Evolutionary conservation across 2,113 vertebrate genomes (phyloP), one percentile per base, ranked within the genome.

Genomic region (Meriones unguiculatus): DNA sequence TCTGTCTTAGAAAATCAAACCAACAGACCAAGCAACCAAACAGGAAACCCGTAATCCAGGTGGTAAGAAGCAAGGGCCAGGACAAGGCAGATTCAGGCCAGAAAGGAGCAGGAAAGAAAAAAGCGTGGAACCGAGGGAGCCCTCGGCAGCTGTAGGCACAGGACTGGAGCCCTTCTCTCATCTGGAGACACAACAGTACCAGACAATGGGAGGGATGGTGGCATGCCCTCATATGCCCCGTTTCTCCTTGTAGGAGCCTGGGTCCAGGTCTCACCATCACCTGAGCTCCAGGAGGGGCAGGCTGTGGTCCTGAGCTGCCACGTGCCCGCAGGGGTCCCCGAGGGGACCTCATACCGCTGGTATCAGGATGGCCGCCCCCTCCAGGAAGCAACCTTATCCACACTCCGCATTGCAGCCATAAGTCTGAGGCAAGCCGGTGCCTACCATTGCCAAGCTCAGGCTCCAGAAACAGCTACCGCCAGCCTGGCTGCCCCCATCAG

Each of bases 291-390:
- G 0, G 98, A 98, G 90, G 98, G 98, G 28, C 90, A 97, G 0
- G 77, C 89, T 0, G 98, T 99, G 89, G 97, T 98, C 28, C 93
- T 99, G 97, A 97, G 81, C 69, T 99, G 99, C 69, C 3, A 95
- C 78, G 88, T 98, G n/a, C 87, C 97, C 9, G 0, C 0, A 2
- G 96, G 76, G 0, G 0, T 0, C 0, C 91, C 8, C 0, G 87
- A 92, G 8, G 96, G 96, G 18, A 91, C 87, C 22, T 94, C 95
- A 2, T 99, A 98, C 81, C 2, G 30, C 64, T 99, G 99, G 99
- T 99, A 97, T 89, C 94, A 88, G 88, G 98, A 99, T 1, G 97
- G 98, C 32, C 35, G 25, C 10, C 25, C 17, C 80, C 91, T 98
- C 24, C 97, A 28, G 4, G 97, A 96, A 10, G 2, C 50, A 0